Conservation (phyloP, 2,888 invertebrate species). For the Morpho deidamia region DNA sequence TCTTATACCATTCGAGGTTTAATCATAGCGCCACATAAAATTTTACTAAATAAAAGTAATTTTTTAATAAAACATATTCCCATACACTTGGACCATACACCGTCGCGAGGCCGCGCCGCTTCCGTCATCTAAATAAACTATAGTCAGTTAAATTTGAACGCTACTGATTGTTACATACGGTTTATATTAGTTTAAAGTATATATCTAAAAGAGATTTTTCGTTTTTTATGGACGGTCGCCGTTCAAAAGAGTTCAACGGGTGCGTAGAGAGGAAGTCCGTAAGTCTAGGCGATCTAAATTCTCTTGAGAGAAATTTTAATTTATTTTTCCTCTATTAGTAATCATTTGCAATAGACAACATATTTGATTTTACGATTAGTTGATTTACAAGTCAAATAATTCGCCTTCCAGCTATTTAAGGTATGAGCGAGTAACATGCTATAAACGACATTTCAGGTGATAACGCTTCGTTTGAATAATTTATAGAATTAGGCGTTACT, state of each 20-base stretch:
- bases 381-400: no score
- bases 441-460: no score
- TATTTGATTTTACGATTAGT: no score
- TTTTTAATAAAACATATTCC: neutral
- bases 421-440: no score
- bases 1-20: neutral
- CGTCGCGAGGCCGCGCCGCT: constrained; percentile 50
- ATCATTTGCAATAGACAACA: neutral
- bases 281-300: constrained; percentile 34
- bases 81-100: constrained; percentile 35
- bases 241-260: constrained; percentile 60
- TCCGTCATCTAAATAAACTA: constrained; percentile 42
- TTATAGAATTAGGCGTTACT: no score
- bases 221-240: constrained; percentile 40
- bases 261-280: constrained; percentile 53
- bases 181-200: constrained; percentile 21
- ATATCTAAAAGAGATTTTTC: constrained; percentile 24
- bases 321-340: neutral
- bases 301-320: constrained; percentile 12
- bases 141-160: constrained; percentile 23
- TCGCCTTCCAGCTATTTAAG: no score
- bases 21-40: neutral
- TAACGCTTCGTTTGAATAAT: no score
- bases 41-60: neutral
- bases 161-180: constrained; percentile 26